A percentile compares a stretch with the other conserved stretches of the same genome.
Conservation (phyloP, 2,113 vertebrate genomes). For the Grallaria varia region DNA sequence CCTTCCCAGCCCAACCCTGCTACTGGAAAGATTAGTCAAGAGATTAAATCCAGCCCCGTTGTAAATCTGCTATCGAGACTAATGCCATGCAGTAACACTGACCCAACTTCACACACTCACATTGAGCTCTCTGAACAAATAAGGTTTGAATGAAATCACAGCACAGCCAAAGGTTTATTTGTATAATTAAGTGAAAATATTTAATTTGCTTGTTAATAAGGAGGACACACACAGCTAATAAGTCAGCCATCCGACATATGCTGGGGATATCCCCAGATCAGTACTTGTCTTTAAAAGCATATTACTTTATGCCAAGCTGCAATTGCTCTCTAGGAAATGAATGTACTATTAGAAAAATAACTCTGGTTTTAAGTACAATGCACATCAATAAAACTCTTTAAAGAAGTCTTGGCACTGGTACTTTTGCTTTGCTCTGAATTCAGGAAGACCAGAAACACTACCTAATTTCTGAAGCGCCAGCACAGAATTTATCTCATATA, state of each 20-base stretch:
- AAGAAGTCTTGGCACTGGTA: not conserved
- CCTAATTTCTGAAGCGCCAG: not conserved
- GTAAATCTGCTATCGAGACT: constrained; percentile 31
- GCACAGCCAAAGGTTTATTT: not conserved
- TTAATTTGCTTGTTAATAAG: constrained; percentile 51
- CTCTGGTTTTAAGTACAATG: constrained; percentile 56
- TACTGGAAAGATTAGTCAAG: constrained; percentile 2
- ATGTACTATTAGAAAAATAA: constrained; percentile 36
- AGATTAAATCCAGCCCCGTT: not conserved
- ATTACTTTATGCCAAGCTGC: constrained; percentile 42
- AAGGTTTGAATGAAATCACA: constrained; percentile 55
- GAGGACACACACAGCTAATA: constrained; percentile 20
- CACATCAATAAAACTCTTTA: constrained; percentile 32
- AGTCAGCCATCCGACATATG: constrained; percentile 10
- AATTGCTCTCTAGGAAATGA: constrained; percentile 37
- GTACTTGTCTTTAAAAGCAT: constrained; percentile 6
- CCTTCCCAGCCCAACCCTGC: constrained; percentile 7
- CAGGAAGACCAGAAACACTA: not conserved
- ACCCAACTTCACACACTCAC: constrained; percentile 28
- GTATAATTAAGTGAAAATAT: constrained; percentile 29
- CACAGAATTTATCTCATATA: not conserved
- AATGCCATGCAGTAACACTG: not conserved
- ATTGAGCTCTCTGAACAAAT: constrained; percentile 48
- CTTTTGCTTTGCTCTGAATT: constrained; percentile 19
- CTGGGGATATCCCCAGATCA: constrained; percentile 18